Base-by-base conservation (phyloP, 2,888 invertebrate species). In the Apamea anceps region DNA sequence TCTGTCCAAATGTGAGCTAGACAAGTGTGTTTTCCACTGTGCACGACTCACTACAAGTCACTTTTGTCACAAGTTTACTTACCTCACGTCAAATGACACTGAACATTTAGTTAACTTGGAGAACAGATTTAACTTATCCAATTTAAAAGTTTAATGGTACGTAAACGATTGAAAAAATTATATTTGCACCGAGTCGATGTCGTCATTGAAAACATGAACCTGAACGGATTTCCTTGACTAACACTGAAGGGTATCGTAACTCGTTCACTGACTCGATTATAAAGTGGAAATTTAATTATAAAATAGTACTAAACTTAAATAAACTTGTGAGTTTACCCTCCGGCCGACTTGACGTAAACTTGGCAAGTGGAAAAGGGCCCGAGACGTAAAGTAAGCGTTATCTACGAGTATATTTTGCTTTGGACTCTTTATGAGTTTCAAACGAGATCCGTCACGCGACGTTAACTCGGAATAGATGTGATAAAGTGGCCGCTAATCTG, bases 401-500 rank as follows among this genome's bases (percentile, higher is more conserved):
- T 96, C 96, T 96, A 96, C 94, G 93, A 94, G 94, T 95, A 95
- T 95, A 96, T 96, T 96, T 96, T 96, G 96, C 96, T 96, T 96
- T 94, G 96, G 96, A 96, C 96, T 96, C 95, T 97, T 96, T 97
- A 97, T 96, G 97, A 97, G 95, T 96, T 96, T 95, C 94, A 95
- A 97, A 97, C 96, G 96, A 96, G 97, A 96, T 96, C 94, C 96
- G 96, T 97, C 97, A 97, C 97, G 97, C 97, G 93, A 97, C 95
- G 96, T 96, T 96, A 96, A 96, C 95, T 96, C 94, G 94, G 96
- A 94, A 97, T 97, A 95, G 96, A 96, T 95, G 97, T 97, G 96
- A 97, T 97, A 97, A 97, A 97, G 95, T 96, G 97, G 93, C 94
- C 96, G 96, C 96, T 97, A 97, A 97, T 97, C 97, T 96, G 96